Evolutionary conservation across 1,140 invertebrate genomes (phyloP), one percentile per base, ranked within the genome.

Genomic region (Micrasema minimum): DNA sequence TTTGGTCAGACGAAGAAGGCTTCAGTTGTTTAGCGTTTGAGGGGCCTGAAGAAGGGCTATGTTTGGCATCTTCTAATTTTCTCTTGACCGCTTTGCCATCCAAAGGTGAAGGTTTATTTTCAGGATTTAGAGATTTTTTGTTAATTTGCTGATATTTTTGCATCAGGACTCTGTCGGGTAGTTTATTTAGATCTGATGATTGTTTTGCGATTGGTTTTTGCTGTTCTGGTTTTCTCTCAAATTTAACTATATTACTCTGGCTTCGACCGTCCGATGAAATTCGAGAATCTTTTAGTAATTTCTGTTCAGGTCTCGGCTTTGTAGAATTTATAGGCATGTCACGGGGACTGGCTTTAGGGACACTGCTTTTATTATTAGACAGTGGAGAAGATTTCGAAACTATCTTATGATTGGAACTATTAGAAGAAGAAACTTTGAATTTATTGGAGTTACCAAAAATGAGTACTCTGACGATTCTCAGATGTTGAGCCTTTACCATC

Each of bases 1-100:
- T 16, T 50, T 62, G 53, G 11, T 64, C 59, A 64, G 59, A 64
- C 14, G 41, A 64, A 2, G 41, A 46, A 22, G 45, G 62, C 38
- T 55, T 67, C 5, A 41, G n/a, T 59, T 48, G 46, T 48, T 69
- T 69, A 11, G 55, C 10, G 46, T 59, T 69, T 10, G 38, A 59
- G 2, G 41, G 12, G 2, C 41, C 46, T 7, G 50, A 57, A 11
- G 51, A 43, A 20, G 66, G 31, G 5, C 50, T 35, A 22, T 68
- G 66, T 35, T 45, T 20, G 23, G 20, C 16, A 18, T 68, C 50
- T 41, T 68, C 55, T 23, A 37, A 16, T 50, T 22, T 26, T 51
- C 31, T 66, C 11, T 50, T 66, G 1, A 4, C 45, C 5, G 35
- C 10, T 37, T 51, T 66, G 46, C 26, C 12, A 20, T 51, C 62